Conservation (phyloP, 2,888 invertebrate species). For the Parelbella ahira region DNA sequence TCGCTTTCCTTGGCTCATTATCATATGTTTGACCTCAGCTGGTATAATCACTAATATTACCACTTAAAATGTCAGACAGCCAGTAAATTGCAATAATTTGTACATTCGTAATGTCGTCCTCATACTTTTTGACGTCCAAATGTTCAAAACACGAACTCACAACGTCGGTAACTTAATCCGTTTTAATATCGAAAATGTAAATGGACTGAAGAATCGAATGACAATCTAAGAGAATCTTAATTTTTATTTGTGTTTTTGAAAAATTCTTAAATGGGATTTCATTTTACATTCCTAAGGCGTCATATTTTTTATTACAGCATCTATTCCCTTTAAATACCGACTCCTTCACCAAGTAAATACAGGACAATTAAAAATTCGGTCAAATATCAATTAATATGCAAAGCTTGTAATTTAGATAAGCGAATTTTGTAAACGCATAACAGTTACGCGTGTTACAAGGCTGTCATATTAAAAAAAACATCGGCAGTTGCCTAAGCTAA, state of each 20-base stretch:
- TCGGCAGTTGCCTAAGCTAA: too few species aligned
- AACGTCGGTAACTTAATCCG: constrained; percentile 33
- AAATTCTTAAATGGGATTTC: constrained; percentile 31
- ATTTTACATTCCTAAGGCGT: constrained; percentile 41
- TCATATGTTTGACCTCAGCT: constrained; percentile 29
- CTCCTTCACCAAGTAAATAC: constrained; percentile 6
- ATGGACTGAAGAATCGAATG: constrained; percentile 6
- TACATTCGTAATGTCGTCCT: constrained; percentile 35
- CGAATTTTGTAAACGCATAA: constrained; percentile 10
- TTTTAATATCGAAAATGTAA: constrained; percentile 30
- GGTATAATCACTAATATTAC: constrained; percentile 32
- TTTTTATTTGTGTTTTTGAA: constrained; percentile 33
- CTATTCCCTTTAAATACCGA: constrained; percentile 32
- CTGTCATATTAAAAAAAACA: too few species aligned
- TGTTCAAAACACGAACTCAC: constrained; percentile 35
- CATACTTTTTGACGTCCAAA: constrained; percentile 43
- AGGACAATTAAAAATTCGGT: constrained; percentile 15
- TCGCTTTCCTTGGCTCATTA: constrained; percentile 29
- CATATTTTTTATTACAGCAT: constrained; percentile 31
- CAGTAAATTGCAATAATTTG: constrained; percentile 43
- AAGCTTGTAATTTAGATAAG: constrained; percentile 16
- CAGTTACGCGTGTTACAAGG: constrained; percentile 6
- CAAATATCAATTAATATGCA: constrained; percentile 19
- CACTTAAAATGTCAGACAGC: constrained; percentile 45
- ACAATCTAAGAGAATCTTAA: too few species aligned